A percentile compares a stretch with the other conserved stretches of the same genome.
Evolutionary conservation across 2,113 vertebrate genomes (phyloP).

Genomic region (Brachyistius frenatus): DNA sequence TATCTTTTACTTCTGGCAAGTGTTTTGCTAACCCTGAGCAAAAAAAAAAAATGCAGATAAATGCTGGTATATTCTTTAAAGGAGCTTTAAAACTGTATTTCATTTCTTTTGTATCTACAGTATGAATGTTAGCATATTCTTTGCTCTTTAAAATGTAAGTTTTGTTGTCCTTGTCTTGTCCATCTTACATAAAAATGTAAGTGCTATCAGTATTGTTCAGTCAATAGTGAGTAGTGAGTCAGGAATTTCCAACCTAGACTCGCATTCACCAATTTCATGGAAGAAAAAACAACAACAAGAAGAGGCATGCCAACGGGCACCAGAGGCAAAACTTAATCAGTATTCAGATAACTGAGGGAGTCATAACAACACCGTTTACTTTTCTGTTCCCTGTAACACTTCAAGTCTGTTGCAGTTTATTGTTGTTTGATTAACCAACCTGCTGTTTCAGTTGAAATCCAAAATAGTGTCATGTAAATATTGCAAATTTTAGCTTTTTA

Average conservation of each 20-base stretch:
- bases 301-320: slow-evolving; percentile 11
- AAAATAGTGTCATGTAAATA: background rate
- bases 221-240: background rate
- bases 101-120: too few relatives aligned
- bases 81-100: too few relatives aligned
- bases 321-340: background rate
- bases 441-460: background rate
- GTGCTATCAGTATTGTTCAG: too few relatives aligned
- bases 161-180: background rate
- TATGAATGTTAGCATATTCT: background rate
- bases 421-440: background rate
- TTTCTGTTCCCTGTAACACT: background rate
- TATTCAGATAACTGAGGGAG: slow-evolving; percentile 17
- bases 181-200: background rate
- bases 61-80: too few relatives aligned
- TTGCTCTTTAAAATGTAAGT: background rate
- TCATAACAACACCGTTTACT: slow-evolving; percentile 11
- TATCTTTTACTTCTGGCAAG: background rate
- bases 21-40: background rate
- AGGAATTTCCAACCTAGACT: slow-evolving; percentile 23
- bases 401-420: background rate
- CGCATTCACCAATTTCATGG: slow-evolving; percentile 13
- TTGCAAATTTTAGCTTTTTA: background rate
- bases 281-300: slow-evolving; percentile 38
- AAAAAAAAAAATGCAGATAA: too few relatives aligned